These are phyloP conservation scores for Sphaeramia orbicularis DNA, from an alignment of 2,797 vertebrate species.

Conservation along the genomic window DNA sequence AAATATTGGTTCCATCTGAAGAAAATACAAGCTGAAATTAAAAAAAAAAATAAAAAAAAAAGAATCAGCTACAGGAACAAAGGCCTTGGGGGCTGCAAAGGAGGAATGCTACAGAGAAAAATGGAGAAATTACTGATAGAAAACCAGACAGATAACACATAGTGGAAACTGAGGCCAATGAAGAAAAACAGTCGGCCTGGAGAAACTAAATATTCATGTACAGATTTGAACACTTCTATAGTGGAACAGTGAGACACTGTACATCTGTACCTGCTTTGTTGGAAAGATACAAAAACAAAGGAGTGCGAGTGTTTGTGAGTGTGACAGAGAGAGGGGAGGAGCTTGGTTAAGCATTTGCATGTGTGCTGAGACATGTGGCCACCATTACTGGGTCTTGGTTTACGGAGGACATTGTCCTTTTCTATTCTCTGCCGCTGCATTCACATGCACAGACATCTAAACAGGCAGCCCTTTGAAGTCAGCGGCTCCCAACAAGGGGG, in stretches of 20 bases:
- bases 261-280: constrained; percentile 37
- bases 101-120: constrained; percentile 40
- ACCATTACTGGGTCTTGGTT: constrained; percentile 67
- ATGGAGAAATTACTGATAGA: constrained; percentile 34
- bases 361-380: constrained; percentile 78
- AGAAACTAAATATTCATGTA: not conserved
- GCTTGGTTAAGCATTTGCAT: constrained; percentile 73
- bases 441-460: not conserved
- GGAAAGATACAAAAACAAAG: constrained; percentile 36
- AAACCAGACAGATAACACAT: constrained; percentile 14
- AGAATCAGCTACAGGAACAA: constrained; percentile 31
- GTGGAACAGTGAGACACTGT: not conserved
- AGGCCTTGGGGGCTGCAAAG: constrained; percentile 28
- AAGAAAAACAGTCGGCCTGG: not conserved
- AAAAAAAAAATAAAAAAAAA: constrained; percentile 24
- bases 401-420: constrained; percentile 53
- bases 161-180: constrained; percentile 2
- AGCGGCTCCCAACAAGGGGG: constrained; percentile 11
- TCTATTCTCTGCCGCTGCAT: constrained; percentile 14
- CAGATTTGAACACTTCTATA: not conserved
- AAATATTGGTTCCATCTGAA: constrained; percentile 61
- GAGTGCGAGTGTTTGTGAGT: constrained; percentile 36
- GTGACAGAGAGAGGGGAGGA: constrained; percentile 45
- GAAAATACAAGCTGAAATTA: constrained; percentile 45
- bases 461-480: constrained; percentile 23